These are phyloP conservation scores for Drosophila elegans DNA, from an alignment of 1,140 invertebrate species.

Conservation along the genomic window DNA sequence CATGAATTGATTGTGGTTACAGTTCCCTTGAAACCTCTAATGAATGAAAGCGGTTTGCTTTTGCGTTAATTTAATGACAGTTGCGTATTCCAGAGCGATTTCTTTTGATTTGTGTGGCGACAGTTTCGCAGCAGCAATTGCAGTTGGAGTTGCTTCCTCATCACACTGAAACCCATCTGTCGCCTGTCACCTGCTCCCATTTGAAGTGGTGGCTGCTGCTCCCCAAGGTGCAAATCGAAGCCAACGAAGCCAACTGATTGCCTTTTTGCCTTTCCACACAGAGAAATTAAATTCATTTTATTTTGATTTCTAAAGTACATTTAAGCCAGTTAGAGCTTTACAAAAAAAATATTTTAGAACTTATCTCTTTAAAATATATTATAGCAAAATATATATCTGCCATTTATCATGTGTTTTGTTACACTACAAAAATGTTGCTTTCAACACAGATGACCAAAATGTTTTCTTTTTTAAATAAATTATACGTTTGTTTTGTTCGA, in stretches of 20 bases:
- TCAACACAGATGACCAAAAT: too few relatives aligned
- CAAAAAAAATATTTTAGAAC: too few relatives aligned
- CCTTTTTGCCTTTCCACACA: conserved; percentile 31
- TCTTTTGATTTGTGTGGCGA: conserved; percentile 54
- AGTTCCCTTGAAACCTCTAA: conserved; percentile 18
- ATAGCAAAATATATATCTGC: too few relatives aligned
- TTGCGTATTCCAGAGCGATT: conserved; percentile 43
- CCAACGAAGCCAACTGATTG: conserved; percentile 33
- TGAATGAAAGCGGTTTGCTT: conserved; percentile 36
- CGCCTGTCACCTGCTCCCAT: conserved; percentile 58
- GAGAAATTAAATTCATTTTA: conserved; percentile 8
- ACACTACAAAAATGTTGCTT: too few relatives aligned
- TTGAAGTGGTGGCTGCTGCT: conserved; percentile 42
- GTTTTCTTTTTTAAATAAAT: not conserved
- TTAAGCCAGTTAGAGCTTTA: too few relatives aligned
- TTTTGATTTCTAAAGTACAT: too few relatives aligned
- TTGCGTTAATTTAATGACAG: conserved; percentile 30
- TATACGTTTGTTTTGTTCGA: not conserved
- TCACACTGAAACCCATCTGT: conserved; percentile 36
- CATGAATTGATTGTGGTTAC: not conserved
- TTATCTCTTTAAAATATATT: too few relatives aligned
- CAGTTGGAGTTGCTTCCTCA: conserved; percentile 29
- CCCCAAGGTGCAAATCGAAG: conserved; percentile 60
- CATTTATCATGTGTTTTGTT: too few relatives aligned
- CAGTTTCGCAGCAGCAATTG: conserved; percentile 11